Percentiles rank a stretch among this genome's conserved stretches.
Evolutionary conservation across 2,888 invertebrate species (phyloP).

Genomic region (Opisthograptis luteolata): DNA sequence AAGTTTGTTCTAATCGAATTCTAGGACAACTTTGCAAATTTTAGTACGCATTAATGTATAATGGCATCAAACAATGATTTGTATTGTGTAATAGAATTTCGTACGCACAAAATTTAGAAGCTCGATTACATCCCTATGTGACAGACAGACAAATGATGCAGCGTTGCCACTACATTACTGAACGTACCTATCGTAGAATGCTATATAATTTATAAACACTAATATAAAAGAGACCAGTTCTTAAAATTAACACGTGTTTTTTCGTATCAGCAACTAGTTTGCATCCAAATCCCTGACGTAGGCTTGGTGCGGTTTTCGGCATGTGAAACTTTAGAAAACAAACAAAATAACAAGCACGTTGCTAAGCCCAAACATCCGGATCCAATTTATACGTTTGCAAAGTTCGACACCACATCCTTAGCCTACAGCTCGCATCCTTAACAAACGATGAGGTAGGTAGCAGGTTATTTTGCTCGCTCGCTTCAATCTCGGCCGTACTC

Average conservation of each 20-base stretch:
- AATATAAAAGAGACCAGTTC: background rate
- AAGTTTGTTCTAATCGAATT: constrained; percentile 15
- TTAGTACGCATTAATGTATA: constrained; percentile 6
- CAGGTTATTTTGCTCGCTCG: constrained; percentile 29
- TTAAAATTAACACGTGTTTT: constrained; percentile 23
- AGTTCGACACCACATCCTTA: constrained; percentile 39
- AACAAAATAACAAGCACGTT: constrained; percentile 40
- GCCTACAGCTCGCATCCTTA: constrained; percentile 31
- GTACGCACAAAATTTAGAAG: no score
- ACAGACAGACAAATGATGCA: no score
- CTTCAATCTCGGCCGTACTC: constrained; percentile 29
- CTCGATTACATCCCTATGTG: no score
- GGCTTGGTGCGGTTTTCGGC: constrained; percentile 30
- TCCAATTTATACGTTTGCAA: constrained; percentile 39
- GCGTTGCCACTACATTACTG: no score
- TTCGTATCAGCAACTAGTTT: constrained; percentile 24
- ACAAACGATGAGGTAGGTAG: constrained; percentile 27
- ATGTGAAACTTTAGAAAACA: constrained; percentile 35
- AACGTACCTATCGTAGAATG: no score
- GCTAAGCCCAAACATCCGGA: constrained; percentile 35
- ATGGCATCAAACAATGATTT: background rate
- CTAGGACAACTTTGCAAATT: constrained; percentile 11
- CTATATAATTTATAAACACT: no score
- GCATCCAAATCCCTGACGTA: constrained; percentile 22
- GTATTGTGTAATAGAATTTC: background rate